Evolutionary conservation across 2,888 invertebrate species (phyloP).

Genomic region (Epinotia brunnichana): DNA sequence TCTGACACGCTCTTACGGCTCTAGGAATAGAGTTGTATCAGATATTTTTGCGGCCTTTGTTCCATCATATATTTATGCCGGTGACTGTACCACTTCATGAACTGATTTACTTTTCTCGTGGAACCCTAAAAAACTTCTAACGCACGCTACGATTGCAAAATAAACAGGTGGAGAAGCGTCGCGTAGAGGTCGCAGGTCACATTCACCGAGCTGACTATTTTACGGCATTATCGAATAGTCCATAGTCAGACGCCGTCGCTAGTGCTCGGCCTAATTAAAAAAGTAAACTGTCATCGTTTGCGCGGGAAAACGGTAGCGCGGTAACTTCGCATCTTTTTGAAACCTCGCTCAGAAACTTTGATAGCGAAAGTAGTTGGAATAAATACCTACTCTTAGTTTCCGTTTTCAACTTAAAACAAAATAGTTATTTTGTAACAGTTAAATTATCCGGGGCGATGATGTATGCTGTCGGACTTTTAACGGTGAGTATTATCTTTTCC

Average conservation of each 20-base stretch:
- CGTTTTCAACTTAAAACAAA: not conserved
- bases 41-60: no score
- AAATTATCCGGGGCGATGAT: not conserved
- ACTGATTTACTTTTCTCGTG: not conserved
- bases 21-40: no score
- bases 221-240: slow-evolving; percentile 34
- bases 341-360: not conserved
- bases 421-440: not conserved
- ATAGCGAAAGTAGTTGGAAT: not conserved
- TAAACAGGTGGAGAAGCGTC: slow-evolving; percentile 30
- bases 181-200: slow-evolving; percentile 37
- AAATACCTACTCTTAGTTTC: not conserved
- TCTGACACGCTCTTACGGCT: no score
- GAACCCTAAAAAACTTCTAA: slow-evolving; percentile 31
- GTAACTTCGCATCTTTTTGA: not conserved
- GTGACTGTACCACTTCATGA: not conserved
- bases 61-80: no score
- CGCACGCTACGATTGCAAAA: slow-evolving; percentile 40
- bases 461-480: slow-evolving; percentile 19
- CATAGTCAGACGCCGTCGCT: slow-evolving; percentile 20
- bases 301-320: slow-evolving; percentile 27
- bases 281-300: slow-evolving; percentile 22
- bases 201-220: slow-evolving; percentile 34
- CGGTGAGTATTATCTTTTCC: slow-evolving; percentile 12
- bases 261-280: slow-evolving; percentile 35